Percentiles rank a stretch among this genome's conserved stretches.
These are phyloP conservation scores for Morpho helenor DNA, from an alignment of 2,888 invertebrate species.

Conservation along the genomic window DNA sequence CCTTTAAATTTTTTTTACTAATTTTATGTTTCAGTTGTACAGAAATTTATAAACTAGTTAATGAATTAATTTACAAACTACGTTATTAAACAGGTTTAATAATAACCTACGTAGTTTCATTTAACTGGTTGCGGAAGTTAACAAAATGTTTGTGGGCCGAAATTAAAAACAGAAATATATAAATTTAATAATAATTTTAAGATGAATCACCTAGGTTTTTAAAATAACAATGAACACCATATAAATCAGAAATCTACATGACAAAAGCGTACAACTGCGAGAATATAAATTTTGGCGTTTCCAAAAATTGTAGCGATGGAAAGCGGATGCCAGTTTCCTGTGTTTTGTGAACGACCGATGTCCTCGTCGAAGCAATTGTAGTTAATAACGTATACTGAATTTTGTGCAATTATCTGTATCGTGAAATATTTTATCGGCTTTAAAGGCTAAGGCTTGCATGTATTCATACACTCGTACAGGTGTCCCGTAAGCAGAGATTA, in stretches of 20 bases:
- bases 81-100: too few species aligned
- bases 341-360: slow-evolving; percentile 64
- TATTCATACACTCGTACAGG: not conserved
- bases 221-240: slow-evolving; percentile 21
- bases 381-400: slow-evolving; percentile 53
- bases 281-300: slow-evolving; percentile 71
- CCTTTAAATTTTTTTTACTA: too few species aligned
- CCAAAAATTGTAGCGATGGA: slow-evolving; percentile 68
- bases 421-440: slow-evolving; percentile 44
- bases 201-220: slow-evolving; percentile 20
- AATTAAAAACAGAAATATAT: too few species aligned
- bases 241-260: slow-evolving; percentile 53
- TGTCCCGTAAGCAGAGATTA: too few species aligned
- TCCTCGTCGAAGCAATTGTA: slow-evolving; percentile 61
- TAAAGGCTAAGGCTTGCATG: not conserved
- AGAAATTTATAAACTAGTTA: too few species aligned
- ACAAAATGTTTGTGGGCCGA: too few species aligned
- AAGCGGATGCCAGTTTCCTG: slow-evolving; percentile 68
- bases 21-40: too few species aligned
- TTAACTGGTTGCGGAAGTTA: too few species aligned
- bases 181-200: slow-evolving; percentile 7
- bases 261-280: slow-evolving; percentile 60
- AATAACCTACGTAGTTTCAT: too few species aligned
- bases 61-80: too few species aligned
- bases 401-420: slow-evolving; percentile 67